Conservation (phyloP, 2,888 invertebrate genomes). For the Campoplex capitator region DNA sequence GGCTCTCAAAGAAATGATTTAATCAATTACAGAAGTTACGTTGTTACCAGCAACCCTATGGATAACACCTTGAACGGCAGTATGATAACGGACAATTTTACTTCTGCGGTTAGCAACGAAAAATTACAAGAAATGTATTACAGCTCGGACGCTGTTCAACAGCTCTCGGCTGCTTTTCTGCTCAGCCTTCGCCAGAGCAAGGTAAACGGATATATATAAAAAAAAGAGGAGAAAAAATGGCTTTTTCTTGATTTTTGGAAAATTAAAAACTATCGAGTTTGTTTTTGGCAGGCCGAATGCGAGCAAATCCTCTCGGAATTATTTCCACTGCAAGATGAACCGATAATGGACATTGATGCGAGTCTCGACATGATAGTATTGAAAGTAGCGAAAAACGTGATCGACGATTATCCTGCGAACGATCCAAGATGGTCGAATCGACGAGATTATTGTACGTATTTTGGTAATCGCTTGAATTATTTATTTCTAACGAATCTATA, state of each 20-base stretch:
- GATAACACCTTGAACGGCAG: constrained; percentile 76
- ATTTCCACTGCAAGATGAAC: constrained; percentile 84
- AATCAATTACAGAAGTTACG: constrained; percentile 74
- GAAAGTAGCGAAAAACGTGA: constrained; percentile 90
- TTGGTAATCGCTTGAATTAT: neutral
- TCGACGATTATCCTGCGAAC: constrained; percentile 94
- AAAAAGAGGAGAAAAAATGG: neutral
- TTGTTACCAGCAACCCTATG: constrained; percentile 75
- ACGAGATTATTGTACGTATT: constrained; percentile 79
- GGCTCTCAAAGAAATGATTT: neutral
- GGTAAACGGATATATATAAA: constrained; percentile 59
- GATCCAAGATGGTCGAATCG: constrained; percentile 92
- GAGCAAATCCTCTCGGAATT: constrained; percentile 85
- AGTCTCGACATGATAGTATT: constrained; percentile 88
- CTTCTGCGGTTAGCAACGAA: constrained; percentile 79
- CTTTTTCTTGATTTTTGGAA: too few relatives aligned
- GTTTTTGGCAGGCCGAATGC: constrained; percentile 82
- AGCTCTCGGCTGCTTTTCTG: constrained; percentile 82
- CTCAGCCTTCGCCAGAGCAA: constrained; percentile 80
- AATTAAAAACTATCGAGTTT: neutral
- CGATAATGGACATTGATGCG: constrained; percentile 84
- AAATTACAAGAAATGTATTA: constrained; percentile 82
- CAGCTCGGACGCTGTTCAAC: constrained; percentile 79
- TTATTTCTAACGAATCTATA: neutral
- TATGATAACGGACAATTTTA: constrained; percentile 77